These are phyloP conservation scores for Tapera naevia DNA, from an alignment of 2,797 vertebrate genomes.

Conservation along the genomic window DNA sequence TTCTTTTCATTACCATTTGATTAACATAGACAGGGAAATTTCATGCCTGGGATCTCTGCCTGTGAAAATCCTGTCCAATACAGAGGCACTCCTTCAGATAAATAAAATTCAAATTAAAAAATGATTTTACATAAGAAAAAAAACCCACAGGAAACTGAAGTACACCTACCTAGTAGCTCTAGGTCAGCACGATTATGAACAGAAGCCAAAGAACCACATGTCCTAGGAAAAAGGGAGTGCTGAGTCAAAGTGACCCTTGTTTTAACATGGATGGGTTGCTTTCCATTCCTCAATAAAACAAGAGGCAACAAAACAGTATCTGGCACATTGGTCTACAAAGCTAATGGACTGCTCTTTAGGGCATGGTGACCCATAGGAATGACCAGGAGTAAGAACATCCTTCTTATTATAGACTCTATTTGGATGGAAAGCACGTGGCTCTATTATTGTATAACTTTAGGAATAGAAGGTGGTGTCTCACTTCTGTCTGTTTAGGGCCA, in stretches of 20 bases:
- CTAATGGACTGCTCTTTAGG: neutral
- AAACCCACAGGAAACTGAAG: neutral
- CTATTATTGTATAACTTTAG: neutral
- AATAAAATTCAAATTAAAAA: neutral
- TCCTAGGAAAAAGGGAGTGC: neutral
- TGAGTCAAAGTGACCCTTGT: neutral
- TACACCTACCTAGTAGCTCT: neutral
- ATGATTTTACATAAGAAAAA: neutral
- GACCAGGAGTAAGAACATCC: neutral
- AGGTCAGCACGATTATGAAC: neutral
- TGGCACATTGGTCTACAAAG: neutral
- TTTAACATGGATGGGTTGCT: neutral
- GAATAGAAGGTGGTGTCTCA: neutral
- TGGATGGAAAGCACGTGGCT: neutral
- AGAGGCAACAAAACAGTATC: neutral
- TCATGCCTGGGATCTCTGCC: neutral
- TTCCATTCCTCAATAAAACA: neutral
- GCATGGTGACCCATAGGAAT: slow-evolving; percentile 10
- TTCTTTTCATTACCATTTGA: neutral
- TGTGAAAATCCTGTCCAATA: neutral
- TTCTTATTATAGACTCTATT: neutral
- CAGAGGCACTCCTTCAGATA: neutral
- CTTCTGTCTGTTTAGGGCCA: neutral
- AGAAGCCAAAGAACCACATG: neutral
- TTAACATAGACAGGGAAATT: neutral